A percentile compares a stretch with the other conserved stretches of the same genome.
phyloP scores from a whole-genome alignment of 1,140 invertebrate species.

The Calycopis cecrops region DNA sequence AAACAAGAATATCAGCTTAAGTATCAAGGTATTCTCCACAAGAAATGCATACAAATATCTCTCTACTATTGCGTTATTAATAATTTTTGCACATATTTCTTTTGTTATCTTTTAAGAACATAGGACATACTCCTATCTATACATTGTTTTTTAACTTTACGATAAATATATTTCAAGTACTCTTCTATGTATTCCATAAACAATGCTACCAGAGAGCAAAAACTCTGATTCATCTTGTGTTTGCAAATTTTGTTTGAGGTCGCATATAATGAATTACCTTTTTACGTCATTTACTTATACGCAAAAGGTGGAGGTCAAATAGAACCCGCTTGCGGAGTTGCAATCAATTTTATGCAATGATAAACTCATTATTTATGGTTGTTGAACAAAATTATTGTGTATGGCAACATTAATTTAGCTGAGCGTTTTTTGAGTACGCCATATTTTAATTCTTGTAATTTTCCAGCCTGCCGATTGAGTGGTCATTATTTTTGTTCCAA shows the following conservation, averaged over 20 bases:
- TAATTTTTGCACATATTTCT: no score
- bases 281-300: conserved; percentile 5
- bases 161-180: no score
- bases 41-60: no score
- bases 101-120: no score
- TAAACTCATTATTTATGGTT: conserved; percentile 17
- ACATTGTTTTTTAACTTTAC: no score
- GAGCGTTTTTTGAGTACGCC: neutral
- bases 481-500: conserved; percentile 3
- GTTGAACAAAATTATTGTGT: conserved; percentile 14
- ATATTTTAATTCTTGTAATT: conserved; percentile 6
- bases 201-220: neutral
- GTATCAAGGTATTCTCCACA: no score
- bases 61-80: no score
- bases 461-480: neutral
- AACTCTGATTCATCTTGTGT: neutral
- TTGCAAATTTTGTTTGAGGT: conserved; percentile 5
- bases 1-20: no score
- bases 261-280: conserved; percentile 7
- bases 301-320: conserved; percentile 17
- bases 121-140: no score
- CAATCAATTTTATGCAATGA: conserved; percentile 19
- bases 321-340: conserved; percentile 8
- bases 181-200: neutral
- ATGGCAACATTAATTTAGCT: neutral